These are phyloP conservation scores for Acrobeloides nanus DNA, from an alignment of 2,888 invertebrate genomes.

Conservation along the genomic window DNA sequence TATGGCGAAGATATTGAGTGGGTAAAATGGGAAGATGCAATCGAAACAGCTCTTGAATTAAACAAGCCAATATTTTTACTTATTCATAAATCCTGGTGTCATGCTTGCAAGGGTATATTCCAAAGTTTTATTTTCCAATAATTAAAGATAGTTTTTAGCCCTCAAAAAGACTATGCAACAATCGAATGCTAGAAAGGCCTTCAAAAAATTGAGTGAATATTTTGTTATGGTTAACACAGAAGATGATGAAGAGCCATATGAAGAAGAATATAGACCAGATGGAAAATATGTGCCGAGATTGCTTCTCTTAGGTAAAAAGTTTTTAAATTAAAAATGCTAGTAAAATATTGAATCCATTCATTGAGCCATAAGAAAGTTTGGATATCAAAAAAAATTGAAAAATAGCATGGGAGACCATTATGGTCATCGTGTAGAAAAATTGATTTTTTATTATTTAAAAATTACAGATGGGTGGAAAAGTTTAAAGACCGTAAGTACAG, in stretches of 20 bases:
- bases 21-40: constrained; percentile 53
- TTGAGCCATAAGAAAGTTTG: too few relatives aligned
- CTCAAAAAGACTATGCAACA: constrained; percentile 52
- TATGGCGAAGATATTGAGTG: constrained; percentile 52
- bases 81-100: constrained; percentile 59
- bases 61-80: constrained; percentile 57
- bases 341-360: too few relatives aligned
- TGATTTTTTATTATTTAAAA: too few relatives aligned
- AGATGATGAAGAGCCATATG: constrained; percentile 56
- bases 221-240: constrained; percentile 57
- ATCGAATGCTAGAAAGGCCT: constrained; percentile 52
- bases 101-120: constrained; percentile 56
- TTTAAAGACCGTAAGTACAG: too few relatives aligned
- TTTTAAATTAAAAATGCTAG: too few relatives aligned
- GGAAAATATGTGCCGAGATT: constrained; percentile 52
- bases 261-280: constrained; percentile 52
- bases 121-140: neutral
- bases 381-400: too few relatives aligned
- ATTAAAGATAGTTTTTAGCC: constrained; percentile 32
- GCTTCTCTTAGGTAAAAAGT: too few relatives aligned
- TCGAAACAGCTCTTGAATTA: constrained; percentile 46
- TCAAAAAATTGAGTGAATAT: constrained; percentile 49
- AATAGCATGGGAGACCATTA: too few relatives aligned
- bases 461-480: too few relatives aligned
- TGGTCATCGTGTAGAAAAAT: too few relatives aligned